phyloP scores from a whole-genome alignment of 1,140 invertebrate genomes.

The Drosophila athabasca region DNA sequence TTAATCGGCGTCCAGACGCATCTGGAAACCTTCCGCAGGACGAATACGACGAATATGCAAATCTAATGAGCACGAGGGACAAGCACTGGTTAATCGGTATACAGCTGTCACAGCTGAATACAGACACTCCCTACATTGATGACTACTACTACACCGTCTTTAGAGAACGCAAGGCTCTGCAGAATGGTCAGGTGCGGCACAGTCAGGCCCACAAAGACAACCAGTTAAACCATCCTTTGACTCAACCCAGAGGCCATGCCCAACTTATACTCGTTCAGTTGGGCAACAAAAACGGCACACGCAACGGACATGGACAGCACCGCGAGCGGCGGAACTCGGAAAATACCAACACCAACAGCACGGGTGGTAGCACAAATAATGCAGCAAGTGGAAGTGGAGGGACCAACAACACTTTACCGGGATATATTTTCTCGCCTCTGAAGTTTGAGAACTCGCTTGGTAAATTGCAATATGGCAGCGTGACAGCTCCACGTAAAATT shows the following conservation, averaged over 20 bases:
- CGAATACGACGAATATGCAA: constrained; percentile 91
- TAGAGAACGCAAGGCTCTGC: constrained; percentile 86
- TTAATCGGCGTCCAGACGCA: constrained; percentile 48
- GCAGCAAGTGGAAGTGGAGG: constrained; percentile 69
- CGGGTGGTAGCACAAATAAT: constrained; percentile 64
- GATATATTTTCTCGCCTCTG: constrained; percentile 88
- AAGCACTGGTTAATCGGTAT: constrained; percentile 97
- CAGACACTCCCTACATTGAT: constrained; percentile 92
- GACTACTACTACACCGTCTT: constrained; percentile 93
- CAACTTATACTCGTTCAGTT: constrained; percentile 80
- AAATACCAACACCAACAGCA: constrained; percentile 56
- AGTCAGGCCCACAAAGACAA: constrained; percentile 86
- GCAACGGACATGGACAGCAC: constrained; percentile 71
- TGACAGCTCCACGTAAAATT: constrained; percentile 96
- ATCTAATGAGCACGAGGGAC: constrained; percentile 94
- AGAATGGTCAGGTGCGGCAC: constrained; percentile 84
- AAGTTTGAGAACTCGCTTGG: constrained; percentile 97
- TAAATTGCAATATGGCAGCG: constrained; percentile 92
- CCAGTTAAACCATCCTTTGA: constrained; percentile 86
- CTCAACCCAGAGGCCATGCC: constrained; percentile 83
- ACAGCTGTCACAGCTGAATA: constrained; percentile 94
- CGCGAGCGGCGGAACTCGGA: constrained; percentile 85
- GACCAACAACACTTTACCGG: constrained; percentile 79
- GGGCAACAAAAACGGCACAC: constrained; percentile 82
- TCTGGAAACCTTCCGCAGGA: constrained; percentile 74